A percentile compares a stretch with the other conserved stretches of the same genome.
These are phyloP conservation scores for Myotis pilosus DNA, from an alignment of 2,797 vertebrate species.

Conservation along the genomic window DNA sequence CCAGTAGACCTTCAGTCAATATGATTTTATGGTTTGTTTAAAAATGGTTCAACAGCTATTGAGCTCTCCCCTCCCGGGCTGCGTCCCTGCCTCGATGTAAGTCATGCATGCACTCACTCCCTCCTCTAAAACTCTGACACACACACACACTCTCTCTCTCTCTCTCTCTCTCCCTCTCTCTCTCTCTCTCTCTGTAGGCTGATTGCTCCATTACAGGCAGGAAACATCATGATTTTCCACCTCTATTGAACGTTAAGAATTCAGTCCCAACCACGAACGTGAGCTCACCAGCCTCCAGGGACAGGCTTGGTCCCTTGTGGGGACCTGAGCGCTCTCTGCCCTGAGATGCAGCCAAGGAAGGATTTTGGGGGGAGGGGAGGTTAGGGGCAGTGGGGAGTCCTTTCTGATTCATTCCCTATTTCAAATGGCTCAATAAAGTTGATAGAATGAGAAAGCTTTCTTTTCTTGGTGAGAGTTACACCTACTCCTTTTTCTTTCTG, in stretches of 20 bases:
- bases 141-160: too few relatives aligned
- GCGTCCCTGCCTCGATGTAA: slow-evolving; percentile 36
- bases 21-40: slow-evolving; percentile 78
- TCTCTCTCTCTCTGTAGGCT: not conserved
- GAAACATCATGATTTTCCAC: slow-evolving; percentile 59
- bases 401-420: not conserved
- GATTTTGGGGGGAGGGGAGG: fast-evolving
- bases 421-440: slow-evolving; percentile 35
- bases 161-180: too few relatives aligned
- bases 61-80: slow-evolving; percentile 45
- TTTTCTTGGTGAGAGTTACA: slow-evolving; percentile 51
- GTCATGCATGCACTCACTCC: not conserved
- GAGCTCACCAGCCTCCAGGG: not conserved
- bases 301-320: not conserved
- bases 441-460: slow-evolving; percentile 53
- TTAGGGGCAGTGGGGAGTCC: not conserved
- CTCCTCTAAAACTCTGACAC: not conserved
- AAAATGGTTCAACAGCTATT: slow-evolving; percentile 69
- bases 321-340: not conserved
- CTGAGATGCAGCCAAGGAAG: not conserved
- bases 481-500: slow-evolving; percentile 60
- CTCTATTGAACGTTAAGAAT: slow-evolving; percentile 33
- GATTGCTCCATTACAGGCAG: slow-evolving; percentile 2
- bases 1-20: slow-evolving; percentile 76
- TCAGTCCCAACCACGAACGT: not conserved